phyloP scores from a whole-genome alignment of 2,113 vertebrate species.

The Cebidichthys violaceus region DNA sequence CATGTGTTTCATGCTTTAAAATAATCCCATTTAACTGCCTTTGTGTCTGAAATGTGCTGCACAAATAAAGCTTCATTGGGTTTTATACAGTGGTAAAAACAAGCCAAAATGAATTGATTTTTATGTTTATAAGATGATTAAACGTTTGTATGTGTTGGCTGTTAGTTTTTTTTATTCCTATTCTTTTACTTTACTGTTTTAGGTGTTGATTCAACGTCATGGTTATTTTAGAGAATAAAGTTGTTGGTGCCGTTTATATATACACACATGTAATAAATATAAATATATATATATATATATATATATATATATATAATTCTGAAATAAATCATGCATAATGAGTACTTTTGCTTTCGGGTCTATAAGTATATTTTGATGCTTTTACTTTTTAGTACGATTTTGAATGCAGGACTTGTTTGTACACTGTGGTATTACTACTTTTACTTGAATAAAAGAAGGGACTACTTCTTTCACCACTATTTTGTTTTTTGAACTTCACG shows the following conservation, averaged over 20 bases:
- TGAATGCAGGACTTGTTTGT: background rate
- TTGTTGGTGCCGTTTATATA: too few relatives aligned
- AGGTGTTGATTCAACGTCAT: too few relatives aligned
- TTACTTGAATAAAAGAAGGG: background rate
- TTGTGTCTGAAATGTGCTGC: background rate
- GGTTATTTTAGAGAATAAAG: too few relatives aligned
- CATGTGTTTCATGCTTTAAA: background rate
- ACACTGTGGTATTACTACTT: background rate
- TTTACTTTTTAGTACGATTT: background rate
- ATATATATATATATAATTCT: background rate
- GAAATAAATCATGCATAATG: background rate
- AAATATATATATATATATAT: too few relatives aligned
- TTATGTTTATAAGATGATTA: too few relatives aligned
- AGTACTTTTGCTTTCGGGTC: background rate
- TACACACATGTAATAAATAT: too few relatives aligned
- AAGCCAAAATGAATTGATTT: too few relatives aligned
- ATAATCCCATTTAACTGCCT: background rate
- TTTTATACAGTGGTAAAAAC: too few relatives aligned
- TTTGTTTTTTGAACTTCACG: background rate
- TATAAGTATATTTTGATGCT: background rate
- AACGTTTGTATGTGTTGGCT: too few relatives aligned
- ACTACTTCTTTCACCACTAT: background rate
- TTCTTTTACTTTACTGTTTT: too few relatives aligned
- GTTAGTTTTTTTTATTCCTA: too few relatives aligned
- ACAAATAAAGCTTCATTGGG: too few relatives aligned